phyloP scores from a whole-genome alignment of 2,113 vertebrate species.

The Macquaria australasica region DNA sequence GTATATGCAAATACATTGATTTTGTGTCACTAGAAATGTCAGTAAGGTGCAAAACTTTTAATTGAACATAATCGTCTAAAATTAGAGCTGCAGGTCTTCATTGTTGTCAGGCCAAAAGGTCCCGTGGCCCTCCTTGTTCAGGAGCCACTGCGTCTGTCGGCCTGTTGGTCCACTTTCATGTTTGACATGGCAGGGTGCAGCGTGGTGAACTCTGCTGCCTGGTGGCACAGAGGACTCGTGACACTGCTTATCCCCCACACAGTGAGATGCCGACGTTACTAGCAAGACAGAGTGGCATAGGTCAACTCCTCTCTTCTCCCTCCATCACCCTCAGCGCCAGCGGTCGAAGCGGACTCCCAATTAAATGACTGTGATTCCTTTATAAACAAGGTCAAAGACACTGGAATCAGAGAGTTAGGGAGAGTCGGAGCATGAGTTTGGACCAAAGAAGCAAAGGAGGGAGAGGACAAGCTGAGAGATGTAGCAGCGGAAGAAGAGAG shows the following conservation, averaged over 20 bases:
- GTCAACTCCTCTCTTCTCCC: constrained; percentile 62
- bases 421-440: constrained; percentile 14
- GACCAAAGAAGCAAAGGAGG: constrained; percentile 15
- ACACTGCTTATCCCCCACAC: constrained; percentile 53
- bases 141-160: constrained; percentile 13
- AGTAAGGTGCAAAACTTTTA: constrained; percentile 7
- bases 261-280: constrained; percentile 21
- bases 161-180: constrained; percentile 54
- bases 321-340: constrained; percentile 55
- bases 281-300: constrained; percentile 57
- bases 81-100: neutral
- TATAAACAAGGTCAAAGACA: constrained; percentile 76
- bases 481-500: constrained; percentile 23
- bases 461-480: constrained; percentile 32
- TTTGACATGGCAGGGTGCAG: constrained; percentile 51
- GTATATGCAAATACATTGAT: constrained; percentile 1
- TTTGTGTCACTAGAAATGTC: neutral
- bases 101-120: constrained; percentile 4
- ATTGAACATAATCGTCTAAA: constrained; percentile 5
- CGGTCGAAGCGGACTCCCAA: constrained; percentile 59
- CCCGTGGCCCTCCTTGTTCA: constrained; percentile 32
- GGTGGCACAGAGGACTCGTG: constrained; percentile 52
- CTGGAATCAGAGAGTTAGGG: constrained; percentile 17
- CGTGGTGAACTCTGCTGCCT: constrained; percentile 52
- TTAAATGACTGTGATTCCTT: constrained; percentile 72